Evolutionary conservation across 2,888 invertebrate genomes (phyloP), one percentile per base, ranked within the genome.

Genomic region (Athalia cordata): DNA sequence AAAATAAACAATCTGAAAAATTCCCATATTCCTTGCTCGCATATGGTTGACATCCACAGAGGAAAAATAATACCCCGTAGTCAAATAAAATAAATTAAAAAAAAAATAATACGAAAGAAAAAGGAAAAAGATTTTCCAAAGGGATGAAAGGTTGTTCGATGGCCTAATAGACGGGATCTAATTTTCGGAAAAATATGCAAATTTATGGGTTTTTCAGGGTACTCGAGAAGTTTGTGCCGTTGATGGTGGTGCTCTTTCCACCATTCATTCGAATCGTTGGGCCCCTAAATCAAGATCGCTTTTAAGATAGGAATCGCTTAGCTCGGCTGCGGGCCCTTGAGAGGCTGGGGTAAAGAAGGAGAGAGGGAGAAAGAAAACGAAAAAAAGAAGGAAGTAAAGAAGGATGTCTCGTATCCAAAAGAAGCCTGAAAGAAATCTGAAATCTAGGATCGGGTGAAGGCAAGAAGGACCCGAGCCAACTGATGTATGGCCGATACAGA

Each of bases 321-420:
- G 64, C 50, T 62, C 52, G 50, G 75, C 50, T 75, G 52, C 62
- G 75, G 52, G 50, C 75, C 75, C 77, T 70, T 78, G 11, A 57
- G 74, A 50, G 66, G 77, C 76, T 78, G 77, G 72, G 61, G 45
- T 47, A 78, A 78, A 79, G 76, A 79, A 81, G 78, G 76, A 79
- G 79, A 82, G 78, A 74, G 78, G 77, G 78, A 78, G 77, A 81
- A 68, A 80, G 79, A 77, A 77, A 77, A 61, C 52, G 70, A 76
- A 49, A 70, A 62, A 43, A 15, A 55, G 64, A 52, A 13, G 57
- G 9, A 47, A 49, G 65, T 55, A 76, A 77, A 76, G 68, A 65
- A 77, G 77, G 79, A 78, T 64, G 70, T 57, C 61, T 70, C 59
- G 74, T 77, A 76, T 79, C 79, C 79, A 72, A 80, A 47, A 57